Evolutionary conservation across 2,888 invertebrate genomes (phyloP).

Genomic region (Teleiodes luculella): DNA sequence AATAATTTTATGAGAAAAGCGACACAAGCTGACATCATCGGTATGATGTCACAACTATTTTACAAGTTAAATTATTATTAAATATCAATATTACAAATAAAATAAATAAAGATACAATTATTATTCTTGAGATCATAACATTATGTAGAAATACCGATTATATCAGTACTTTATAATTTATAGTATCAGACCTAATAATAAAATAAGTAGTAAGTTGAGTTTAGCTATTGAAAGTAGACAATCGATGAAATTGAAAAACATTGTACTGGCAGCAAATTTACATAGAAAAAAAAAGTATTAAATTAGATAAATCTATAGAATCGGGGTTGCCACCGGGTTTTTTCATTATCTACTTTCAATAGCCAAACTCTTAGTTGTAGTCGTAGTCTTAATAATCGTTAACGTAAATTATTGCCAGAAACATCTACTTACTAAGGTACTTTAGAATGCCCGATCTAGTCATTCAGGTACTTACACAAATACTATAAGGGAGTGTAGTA

Average conservation of each 20-base stretch:
- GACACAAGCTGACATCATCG: constrained; percentile 9
- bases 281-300: too few relatives aligned
- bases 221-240: too few relatives aligned
- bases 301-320: too few relatives aligned
- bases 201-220: too few relatives aligned
- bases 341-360: too few relatives aligned
- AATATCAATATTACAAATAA: constrained; percentile 18
- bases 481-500: too few relatives aligned
- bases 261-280: too few relatives aligned
- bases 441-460: constrained; percentile 16
- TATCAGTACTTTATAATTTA: constrained; percentile 35
- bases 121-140: constrained; percentile 51
- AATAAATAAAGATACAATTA: constrained; percentile 18
- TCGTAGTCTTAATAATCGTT: constrained; percentile 34
- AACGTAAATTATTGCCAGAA: constrained; percentile 39
- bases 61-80: background rate
- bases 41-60: constrained; percentile 1
- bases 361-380: too few relatives aligned
- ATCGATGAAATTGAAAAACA: too few relatives aligned
- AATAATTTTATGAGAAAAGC: too few relatives aligned
- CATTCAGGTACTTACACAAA: constrained; percentile 20
- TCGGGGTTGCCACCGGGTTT: too few relatives aligned
- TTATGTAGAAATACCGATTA: constrained; percentile 40
- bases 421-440: constrained; percentile 16
- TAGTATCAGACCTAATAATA: constrained; percentile 19